Base-by-base conservation (phyloP, 1,140 invertebrate species). In the Hyles euphorbiae region DNA sequence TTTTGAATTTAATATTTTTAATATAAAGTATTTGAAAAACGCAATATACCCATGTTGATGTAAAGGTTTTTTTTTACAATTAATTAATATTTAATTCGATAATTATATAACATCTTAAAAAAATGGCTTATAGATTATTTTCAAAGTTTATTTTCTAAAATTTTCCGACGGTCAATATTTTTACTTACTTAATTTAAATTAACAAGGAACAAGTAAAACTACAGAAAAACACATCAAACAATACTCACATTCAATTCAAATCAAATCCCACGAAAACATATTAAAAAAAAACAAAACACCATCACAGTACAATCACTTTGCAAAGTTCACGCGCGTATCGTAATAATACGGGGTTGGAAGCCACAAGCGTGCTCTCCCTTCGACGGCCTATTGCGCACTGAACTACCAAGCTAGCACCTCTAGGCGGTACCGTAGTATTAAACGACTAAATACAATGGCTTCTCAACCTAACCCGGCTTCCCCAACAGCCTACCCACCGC, bases 391-490 rank as follows among this genome's bases (percentile, higher is more conserved):
- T 61, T 55, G 65, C 67, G 63, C 55, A 76, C 71, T 74, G 73
- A 63, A 62, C 40, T 46, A 61, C 53, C 55, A 8, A 50, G 47
- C 66, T 69, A 61, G 51, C 55, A 56, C 55, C 58, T 54, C 56
- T 57, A 56, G 47, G 9, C 53, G 63, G 57, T 72, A 67, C 74
- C 74, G 74, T 76, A 76, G 72, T 76, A 76, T 74, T 70, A 76
- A 56, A 58, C 71, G 22, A 34, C 66, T 50, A 55, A 64, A 61
- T 60, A 60, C 32, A 58, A 58, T 6, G 32, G 8, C 22, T 8
- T 1, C 22, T 9, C 9, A n/a, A 33, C 33, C 22, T 6, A 32
- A 22, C 22, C 5, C 9, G 5, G 33, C 3, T 32, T 22, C 3
- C 9, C 22, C 32, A 22, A 9, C 12, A 22, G n/a, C n/a, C 9